phyloP scores from a whole-genome alignment of 1,140 invertebrate genomes.

The Drosophila trapezifrons region DNA sequence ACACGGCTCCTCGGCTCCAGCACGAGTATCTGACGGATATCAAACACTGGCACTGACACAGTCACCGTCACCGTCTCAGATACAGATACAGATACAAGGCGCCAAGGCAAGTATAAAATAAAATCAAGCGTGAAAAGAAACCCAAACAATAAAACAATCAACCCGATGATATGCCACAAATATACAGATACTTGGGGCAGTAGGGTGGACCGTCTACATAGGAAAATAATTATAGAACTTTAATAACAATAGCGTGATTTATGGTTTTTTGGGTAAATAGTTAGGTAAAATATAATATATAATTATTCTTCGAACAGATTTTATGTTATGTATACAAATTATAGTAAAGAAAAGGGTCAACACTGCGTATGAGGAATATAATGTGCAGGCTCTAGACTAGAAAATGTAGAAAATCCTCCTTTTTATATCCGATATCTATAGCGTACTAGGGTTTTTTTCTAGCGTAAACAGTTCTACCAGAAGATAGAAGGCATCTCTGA shows the following conservation, averaged over 20 bases:
- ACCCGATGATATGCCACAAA: conserved; percentile 58
- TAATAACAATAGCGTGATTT: not conserved
- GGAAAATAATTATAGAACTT: not conserved
- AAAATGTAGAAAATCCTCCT: rapidly evolving
- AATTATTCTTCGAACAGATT: not conserved
- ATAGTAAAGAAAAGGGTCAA: not conserved
- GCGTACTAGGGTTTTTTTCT: too few species aligned
- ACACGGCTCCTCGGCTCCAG: conserved; percentile 12
- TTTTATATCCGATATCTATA: too few species aligned
- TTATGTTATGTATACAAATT: too few species aligned
- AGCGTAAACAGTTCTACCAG: too few species aligned
- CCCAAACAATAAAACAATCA: conserved; percentile 55
- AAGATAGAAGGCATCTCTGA: too few species aligned
- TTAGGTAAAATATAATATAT: not conserved
- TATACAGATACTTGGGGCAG: conserved; percentile 27
- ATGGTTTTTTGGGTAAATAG: not conserved
- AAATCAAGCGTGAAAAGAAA: conserved; percentile 50
- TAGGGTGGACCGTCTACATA: conserved; percentile 19
- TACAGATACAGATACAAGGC: conserved; percentile 28
- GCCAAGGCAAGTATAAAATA: conserved; percentile 28
- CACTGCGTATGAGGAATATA: conserved; percentile 2
- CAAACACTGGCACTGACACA: conserved; percentile 19
- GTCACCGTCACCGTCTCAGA: conserved; percentile 4
- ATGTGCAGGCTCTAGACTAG: not conserved
- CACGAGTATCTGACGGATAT: conserved; percentile 54